Evolutionary conservation across 2,888 invertebrate species (phyloP).

Genomic region (Pseudeuparius sepicola): DNA sequence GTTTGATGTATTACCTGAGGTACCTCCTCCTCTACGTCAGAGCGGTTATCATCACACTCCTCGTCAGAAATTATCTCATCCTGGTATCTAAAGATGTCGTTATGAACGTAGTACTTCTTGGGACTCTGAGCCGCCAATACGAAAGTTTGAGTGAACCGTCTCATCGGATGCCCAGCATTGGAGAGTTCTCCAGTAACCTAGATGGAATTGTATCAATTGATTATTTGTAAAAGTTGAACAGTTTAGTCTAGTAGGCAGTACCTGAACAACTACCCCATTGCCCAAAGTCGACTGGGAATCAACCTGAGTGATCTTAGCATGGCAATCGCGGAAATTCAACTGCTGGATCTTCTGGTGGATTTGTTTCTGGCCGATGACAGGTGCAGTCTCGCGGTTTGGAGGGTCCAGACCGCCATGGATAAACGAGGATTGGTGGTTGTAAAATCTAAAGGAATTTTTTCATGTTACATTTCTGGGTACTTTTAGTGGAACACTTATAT

Average conservation of each 20-base stretch:
- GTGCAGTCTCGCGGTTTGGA: conserved; percentile 70
- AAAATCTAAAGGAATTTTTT: conserved; percentile 66
- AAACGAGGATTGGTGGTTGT: conserved; percentile 92
- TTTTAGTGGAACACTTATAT: too few species aligned
- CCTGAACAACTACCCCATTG: conserved; percentile 93
- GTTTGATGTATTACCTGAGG: too few species aligned
- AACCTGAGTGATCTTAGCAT: conserved; percentile 88
- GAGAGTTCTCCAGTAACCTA: conserved; percentile 93
- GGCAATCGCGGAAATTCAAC: conserved; percentile 91
- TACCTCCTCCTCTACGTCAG: conserved; percentile 58
- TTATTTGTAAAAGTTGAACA: neutral
- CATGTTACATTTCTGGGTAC: too few species aligned
- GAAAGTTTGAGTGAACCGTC: conserved; percentile 96
- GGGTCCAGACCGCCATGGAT: conserved; percentile 87
- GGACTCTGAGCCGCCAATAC: conserved; percentile 92
- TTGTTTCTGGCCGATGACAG: conserved; percentile 84
- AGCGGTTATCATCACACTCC: conserved; percentile 50
- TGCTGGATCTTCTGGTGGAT: conserved; percentile 94
- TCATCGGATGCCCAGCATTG: conserved; percentile 93
- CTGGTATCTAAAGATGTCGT: conserved; percentile 97
- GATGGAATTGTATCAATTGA: neutral
- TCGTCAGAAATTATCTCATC: conserved; percentile 56
- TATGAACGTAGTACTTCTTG: conserved; percentile 97
- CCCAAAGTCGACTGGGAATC: conserved; percentile 64
- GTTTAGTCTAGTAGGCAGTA: conserved; percentile 38